Evolutionary conservation across 2,888 invertebrate genomes (phyloP), one percentile per base, ranked within the genome.

Genomic region (Diabrotica balteata): DNA sequence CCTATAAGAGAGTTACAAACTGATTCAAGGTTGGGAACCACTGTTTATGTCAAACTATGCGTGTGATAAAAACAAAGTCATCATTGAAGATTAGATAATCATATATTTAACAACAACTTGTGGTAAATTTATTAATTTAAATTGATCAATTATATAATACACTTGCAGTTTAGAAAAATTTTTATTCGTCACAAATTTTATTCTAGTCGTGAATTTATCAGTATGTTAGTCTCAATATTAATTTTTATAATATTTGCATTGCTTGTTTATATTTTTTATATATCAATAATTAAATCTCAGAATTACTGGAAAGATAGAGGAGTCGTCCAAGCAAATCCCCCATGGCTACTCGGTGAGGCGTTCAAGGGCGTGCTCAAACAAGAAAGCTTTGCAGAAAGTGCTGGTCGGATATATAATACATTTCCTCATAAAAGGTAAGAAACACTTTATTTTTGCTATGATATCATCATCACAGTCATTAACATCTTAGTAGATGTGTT

Each of bases 301-400:
- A 62, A 60, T 55, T 73, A 70, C 57, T 75, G 75, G 75, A 67
- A 32, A 32, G 55, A 67, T 47, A 68, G 44, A 61, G 73, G 73
- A 9, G 66, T 75, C 4, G 51, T 59, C 49, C 73, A 74, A 63
- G 69, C 63, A 52, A 66, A 45, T 11, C 45, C 64, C 8, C 11
- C 45, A 54, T 55, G 46, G 9, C 4, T 68, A 17, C 57, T 67
- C 45, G 61, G 61, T 8, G 67, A 67, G 51, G 10, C 42, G 10
- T 46, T 46, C 10, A 59, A 52, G 17, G 8, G 32, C 0, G 17
- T 67, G 7, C 42, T 59, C 46, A 32, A 52, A 55, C 54, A 57
- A 42, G 54, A 67, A 55, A 67, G 55, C 44, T 55, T 59, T 44
- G 22, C 51, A 0, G 67, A 63, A 43, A 50, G 57, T 42, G 10